These are phyloP conservation scores for Salvelinus sp. DNA, from an alignment of 2,113 vertebrate genomes.

Conservation along the genomic window DNA sequence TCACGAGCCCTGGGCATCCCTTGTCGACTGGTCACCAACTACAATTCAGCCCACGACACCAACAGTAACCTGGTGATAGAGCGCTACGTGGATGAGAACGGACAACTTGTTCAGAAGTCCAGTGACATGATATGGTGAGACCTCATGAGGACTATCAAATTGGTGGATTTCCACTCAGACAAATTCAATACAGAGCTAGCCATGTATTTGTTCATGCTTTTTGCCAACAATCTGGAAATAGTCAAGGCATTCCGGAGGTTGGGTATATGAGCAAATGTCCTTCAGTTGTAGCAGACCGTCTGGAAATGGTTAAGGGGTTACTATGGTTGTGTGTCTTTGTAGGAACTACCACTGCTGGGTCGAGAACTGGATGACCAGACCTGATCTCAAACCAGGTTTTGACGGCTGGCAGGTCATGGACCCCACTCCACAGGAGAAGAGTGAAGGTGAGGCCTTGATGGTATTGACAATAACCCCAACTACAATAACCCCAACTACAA, in stretches of 20 bases:
- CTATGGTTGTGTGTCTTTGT: background rate
- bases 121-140: slow-evolving; percentile 88
- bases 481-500: too few species aligned
- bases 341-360: slow-evolving; percentile 99
- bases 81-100: slow-evolving; percentile 72
- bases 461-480: too few species aligned
- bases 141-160: background rate
- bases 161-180: too few species aligned
- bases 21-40: slow-evolving; percentile 88
- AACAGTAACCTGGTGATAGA: slow-evolving; percentile 90
- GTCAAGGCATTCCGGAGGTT: too few species aligned
- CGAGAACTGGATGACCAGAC: slow-evolving; percentile 91
- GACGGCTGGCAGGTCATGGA: slow-evolving; percentile 95
- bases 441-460: slow-evolving; percentile 76
- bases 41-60: slow-evolving; percentile 85
- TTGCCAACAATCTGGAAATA: too few species aligned
- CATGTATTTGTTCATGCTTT: too few species aligned
- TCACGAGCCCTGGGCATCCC: slow-evolving; percentile 88
- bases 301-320: background rate
- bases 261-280: background rate
- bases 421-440: slow-evolving; percentile 95
- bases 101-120: slow-evolving; percentile 55
- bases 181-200: too few species aligned
- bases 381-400: slow-evolving; percentile 77
- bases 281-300: background rate